Percentiles rank a stretch among this genome's conserved stretches.
Evolutionary conservation across 2,797 vertebrate species (phyloP).

Genomic region (Lutjanus campechanus): DNA sequence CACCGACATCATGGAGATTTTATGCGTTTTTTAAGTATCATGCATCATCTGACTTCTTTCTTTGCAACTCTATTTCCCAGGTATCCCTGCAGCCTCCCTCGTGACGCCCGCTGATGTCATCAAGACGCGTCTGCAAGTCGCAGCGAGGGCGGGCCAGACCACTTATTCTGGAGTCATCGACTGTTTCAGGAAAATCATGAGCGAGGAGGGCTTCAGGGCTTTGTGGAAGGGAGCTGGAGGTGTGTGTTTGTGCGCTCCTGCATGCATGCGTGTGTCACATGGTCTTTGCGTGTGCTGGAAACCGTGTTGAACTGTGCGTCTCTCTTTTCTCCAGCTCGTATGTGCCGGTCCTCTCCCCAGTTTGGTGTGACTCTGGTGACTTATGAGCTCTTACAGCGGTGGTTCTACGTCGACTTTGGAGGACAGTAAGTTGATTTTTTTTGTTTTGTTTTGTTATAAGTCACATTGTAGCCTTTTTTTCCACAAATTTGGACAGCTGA

Average conservation of each 20-base stretch:
- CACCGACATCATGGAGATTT: no score
- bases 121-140: slow-evolving; percentile 98
- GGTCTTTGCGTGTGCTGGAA: not conserved
- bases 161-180: slow-evolving; percentile 94
- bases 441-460: not conserved
- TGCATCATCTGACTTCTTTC: not conserved
- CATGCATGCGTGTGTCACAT: not conserved
- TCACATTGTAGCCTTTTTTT: not conserved
- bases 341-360: slow-evolving; percentile 97
- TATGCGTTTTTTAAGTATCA: not conserved
- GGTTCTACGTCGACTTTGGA: slow-evolving; percentile 97
- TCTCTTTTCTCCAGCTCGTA: slow-evolving; percentile 88
- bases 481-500: not conserved
- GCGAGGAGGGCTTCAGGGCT: slow-evolving; percentile 93
- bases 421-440: slow-evolving; percentile 91
- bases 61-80: slow-evolving; percentile 75
- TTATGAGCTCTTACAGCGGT: slow-evolving; percentile 96
- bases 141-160: slow-evolving; percentile 96
- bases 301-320: not conserved
- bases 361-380: slow-evolving; percentile 98
- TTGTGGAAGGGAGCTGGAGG: slow-evolving; percentile 99
- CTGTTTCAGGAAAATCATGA: slow-evolving; percentile 95
- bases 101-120: slow-evolving; percentile 99
- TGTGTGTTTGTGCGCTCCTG: slow-evolving; percentile 61
- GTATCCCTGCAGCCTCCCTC: slow-evolving; percentile 96